Percentiles rank a stretch among this genome's conserved stretches.
Evolutionary conservation across 37 sponge, comb jelly and placozoan genomes (phyloP).

Genomic region (Crambe crambe): DNA sequence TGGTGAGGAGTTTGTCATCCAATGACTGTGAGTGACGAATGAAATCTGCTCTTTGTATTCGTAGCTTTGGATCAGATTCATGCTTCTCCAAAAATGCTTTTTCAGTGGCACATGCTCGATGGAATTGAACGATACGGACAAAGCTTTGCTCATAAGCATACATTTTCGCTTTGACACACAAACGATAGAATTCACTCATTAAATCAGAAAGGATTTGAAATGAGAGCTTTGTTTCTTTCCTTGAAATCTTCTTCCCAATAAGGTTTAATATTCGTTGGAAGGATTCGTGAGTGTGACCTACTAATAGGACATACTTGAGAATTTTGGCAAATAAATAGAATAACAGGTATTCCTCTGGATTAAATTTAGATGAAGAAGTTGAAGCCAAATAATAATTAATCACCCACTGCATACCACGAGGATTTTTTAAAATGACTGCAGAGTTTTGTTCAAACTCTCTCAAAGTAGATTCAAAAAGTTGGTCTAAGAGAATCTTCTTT

Average conservation of each 20-base stretch:
- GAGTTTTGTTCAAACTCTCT: neutral
- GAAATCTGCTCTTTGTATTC: neutral
- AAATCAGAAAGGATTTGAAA: neutral
- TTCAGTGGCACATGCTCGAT: neutral
- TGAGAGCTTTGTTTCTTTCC: slow-evolving; percentile 1
- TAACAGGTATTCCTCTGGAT: neutral
- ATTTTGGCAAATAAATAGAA: neutral
- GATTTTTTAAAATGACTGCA: too few relatives aligned
- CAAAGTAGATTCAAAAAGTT: neutral
- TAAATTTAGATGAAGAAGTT: neutral
- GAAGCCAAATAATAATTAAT: neutral
- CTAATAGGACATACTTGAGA: neutral
- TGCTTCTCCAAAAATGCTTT: neutral
- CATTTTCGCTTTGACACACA: neutral
- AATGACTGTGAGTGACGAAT: neutral
- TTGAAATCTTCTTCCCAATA: neutral
- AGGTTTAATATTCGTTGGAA: neutral
- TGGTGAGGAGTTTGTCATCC: neutral
- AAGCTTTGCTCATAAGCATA: neutral
- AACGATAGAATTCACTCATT: neutral
- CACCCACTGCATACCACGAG: neutral
- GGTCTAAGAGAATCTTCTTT: neutral
- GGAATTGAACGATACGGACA: too few relatives aligned
- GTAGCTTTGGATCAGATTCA: neutral
- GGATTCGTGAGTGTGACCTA: neutral